A percentile compares a stretch with the other conserved stretches of the same genome.
phyloP scores from a whole-genome alignment of 2,797 vertebrate genomes.

The Melanogrammus aeglefinus region DNA sequence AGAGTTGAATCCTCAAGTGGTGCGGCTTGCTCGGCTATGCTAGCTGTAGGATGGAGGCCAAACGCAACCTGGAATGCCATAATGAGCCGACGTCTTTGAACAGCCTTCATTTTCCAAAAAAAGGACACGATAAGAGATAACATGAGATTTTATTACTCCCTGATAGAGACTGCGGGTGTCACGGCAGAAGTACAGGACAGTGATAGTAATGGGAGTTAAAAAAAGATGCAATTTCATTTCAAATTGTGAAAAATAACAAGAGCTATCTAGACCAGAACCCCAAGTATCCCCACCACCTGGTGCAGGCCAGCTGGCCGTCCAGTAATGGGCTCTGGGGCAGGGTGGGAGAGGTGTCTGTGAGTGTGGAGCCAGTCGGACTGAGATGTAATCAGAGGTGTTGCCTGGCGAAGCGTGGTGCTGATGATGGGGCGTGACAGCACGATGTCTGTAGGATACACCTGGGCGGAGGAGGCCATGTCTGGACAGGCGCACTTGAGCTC shows the following conservation, averaged over 20 bases:
- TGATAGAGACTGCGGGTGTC: background rate
- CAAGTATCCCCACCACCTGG: background rate
- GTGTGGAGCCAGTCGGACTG: background rate
- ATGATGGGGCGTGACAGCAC: background rate
- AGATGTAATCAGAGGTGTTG: conserved; percentile 3
- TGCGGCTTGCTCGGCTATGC: background rate
- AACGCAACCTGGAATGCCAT: background rate
- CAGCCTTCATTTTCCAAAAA: background rate
- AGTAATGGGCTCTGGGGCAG: conserved; percentile 1
- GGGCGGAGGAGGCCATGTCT: background rate
- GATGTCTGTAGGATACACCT: background rate
- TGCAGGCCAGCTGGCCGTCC: background rate
- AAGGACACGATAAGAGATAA: background rate
- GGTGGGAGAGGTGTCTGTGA: background rate
- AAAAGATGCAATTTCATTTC: background rate
- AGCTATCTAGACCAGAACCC: background rate
- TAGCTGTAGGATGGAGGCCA: background rate
- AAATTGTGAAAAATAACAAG: background rate
- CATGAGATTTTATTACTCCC: background rate
- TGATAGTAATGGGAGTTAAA: background rate
- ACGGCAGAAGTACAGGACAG: conserved; percentile 1
- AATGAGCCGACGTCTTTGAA: background rate
- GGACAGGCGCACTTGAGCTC: background rate
- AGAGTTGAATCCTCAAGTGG: background rate
- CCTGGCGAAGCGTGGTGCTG: background rate